These are phyloP conservation scores for Sebastolobus altivelis DNA, from an alignment of 2,797 vertebrate species.

Conservation along the genomic window DNA sequence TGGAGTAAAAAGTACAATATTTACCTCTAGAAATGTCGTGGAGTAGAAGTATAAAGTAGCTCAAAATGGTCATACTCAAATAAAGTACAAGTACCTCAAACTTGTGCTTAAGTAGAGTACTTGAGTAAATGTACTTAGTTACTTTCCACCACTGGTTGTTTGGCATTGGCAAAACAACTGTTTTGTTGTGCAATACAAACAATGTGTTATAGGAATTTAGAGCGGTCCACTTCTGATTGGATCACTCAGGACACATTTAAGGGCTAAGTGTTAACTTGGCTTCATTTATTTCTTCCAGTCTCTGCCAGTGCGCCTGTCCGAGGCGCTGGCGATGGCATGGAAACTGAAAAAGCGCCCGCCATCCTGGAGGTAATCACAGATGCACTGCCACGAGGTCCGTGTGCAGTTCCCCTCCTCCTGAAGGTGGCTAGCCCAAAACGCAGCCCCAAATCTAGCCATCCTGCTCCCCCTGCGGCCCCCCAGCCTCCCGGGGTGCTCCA, in stretches of 20 bases:
- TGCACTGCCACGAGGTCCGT: conserved; percentile 29
- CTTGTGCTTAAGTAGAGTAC: too few relatives aligned
- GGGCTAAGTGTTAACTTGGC: background rate
- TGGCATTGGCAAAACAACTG: background rate
- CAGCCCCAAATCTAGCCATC: conserved; percentile 57
- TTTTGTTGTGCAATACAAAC: background rate
- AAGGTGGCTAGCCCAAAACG: conserved; percentile 75
- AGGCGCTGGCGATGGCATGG: conserved; percentile 97
- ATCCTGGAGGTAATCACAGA: conserved; percentile 80
- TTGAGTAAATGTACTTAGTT: too few relatives aligned
- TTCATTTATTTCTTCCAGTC: conserved; percentile 34
- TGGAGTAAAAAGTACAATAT: too few relatives aligned
- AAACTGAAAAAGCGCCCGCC: conserved; percentile 87
- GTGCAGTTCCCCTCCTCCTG: conserved; percentile 56
- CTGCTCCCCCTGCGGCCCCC: conserved; percentile 54
- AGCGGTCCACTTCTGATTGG: accelerated
- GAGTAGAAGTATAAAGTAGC: too few relatives aligned
- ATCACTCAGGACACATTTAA: background rate
- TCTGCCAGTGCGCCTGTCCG: conserved; percentile 85
- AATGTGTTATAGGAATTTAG: background rate
- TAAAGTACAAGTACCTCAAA: too few relatives aligned
- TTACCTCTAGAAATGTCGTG: too few relatives aligned
- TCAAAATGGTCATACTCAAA: too few relatives aligned
- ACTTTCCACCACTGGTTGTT: background rate
- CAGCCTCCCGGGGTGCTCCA: conserved; percentile 91